phyloP scores from a whole-genome alignment of 2,888 invertebrate genomes.

The Actias luna region DNA sequence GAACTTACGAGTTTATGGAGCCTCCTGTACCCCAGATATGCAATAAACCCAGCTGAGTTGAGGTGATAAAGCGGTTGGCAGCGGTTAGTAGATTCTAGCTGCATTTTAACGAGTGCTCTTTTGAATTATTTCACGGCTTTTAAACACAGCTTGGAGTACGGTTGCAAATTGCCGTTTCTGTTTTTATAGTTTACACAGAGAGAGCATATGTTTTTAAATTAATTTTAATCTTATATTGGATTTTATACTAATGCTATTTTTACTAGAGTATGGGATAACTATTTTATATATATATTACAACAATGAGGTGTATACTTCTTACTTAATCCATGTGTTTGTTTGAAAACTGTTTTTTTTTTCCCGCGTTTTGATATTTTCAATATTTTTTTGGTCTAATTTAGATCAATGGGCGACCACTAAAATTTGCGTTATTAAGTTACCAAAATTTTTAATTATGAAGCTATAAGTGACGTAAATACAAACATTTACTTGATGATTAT shows the following conservation, averaged over 20 bases:
- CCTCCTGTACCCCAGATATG: slow-evolving; percentile 37
- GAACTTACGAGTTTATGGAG: slow-evolving; percentile 33
- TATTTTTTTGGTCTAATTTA: no score
- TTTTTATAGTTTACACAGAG: slow-evolving; percentile 52
- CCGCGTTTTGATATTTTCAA: no score
- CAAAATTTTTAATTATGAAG: no score
- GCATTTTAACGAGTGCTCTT: slow-evolving; percentile 72
- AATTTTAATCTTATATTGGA: slow-evolving; percentile 16
- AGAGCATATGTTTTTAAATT: slow-evolving; percentile 25
- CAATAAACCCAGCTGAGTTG: slow-evolving; percentile 56
- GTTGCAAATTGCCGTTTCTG: slow-evolving; percentile 58
- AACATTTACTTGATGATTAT: no score
- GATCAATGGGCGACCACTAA: no score
- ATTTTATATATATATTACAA: not conserved
- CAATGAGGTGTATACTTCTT: not conserved
- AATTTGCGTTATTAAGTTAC: no score
- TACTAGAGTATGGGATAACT: not conserved
- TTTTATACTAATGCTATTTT: not conserved
- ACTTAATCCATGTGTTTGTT: no score
- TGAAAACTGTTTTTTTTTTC: no score
- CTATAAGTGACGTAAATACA: no score
- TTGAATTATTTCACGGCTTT: slow-evolving; percentile 75
- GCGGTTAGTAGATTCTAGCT: slow-evolving; percentile 65
- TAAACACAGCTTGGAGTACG: slow-evolving; percentile 48
- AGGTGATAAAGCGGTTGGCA: slow-evolving; percentile 67